Percentiles rank a stretch among this genome's conserved stretches.
Conservation (phyloP, 1,140 invertebrate species). For the Potamilus streckersoni region DNA sequence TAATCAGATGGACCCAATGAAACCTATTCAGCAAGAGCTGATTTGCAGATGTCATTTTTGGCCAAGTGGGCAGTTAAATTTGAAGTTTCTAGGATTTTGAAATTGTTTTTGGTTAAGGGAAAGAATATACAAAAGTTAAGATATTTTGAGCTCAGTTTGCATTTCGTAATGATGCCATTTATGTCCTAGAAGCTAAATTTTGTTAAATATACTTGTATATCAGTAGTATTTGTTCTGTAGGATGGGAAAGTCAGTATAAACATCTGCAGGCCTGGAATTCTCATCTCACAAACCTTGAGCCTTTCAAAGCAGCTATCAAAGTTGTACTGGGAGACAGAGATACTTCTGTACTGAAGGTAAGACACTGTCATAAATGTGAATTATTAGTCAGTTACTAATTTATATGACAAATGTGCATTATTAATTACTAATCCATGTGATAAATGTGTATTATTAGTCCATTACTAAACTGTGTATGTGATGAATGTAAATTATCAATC, state of each 20-base stretch:
- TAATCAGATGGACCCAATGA: too few relatives aligned
- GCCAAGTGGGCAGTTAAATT: too few relatives aligned
- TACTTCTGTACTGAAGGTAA: constrained; percentile 31
- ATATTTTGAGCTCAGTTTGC: too few relatives aligned
- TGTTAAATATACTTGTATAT: not conserved
- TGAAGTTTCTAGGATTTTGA: too few relatives aligned
- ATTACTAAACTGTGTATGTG: too few relatives aligned
- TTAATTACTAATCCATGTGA: not conserved
- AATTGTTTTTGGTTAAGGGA: too few relatives aligned
- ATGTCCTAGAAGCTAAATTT: too few relatives aligned
- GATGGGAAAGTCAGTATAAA: constrained; percentile 55
- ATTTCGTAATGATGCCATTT: too few relatives aligned
- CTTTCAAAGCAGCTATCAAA: constrained; percentile 65
- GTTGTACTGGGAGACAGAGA: constrained; percentile 30
- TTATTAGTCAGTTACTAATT: not conserved
- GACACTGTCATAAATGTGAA: not conserved
- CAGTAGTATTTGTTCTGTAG: constrained; percentile 11
- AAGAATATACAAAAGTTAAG: too few relatives aligned
- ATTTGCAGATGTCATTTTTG: too few relatives aligned
- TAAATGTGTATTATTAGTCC: not conserved
- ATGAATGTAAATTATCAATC: too few relatives aligned
- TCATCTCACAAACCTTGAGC: constrained; percentile 68
- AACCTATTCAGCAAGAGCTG: too few relatives aligned
- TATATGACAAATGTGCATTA: not conserved
- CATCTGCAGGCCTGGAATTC: constrained; percentile 71